phyloP scores from a whole-genome alignment of 2,797 vertebrate genomes.

The Mormyrus proboscirostris region DNA sequence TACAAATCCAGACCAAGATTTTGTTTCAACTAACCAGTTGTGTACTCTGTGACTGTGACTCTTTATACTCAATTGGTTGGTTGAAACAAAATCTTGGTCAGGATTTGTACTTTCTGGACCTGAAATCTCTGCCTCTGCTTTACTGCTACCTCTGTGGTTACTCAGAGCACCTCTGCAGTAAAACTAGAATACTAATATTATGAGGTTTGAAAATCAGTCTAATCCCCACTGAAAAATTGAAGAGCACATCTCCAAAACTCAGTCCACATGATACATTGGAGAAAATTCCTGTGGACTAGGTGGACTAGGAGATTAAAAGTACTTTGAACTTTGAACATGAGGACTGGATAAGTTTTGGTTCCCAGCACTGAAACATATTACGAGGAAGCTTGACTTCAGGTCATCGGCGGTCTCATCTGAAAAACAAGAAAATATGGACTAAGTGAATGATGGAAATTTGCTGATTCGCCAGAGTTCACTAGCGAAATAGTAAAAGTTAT shows the following conservation, averaged over 20 bases:
- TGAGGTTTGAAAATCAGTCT: not conserved
- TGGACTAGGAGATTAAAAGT: not conserved
- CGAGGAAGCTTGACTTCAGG: not conserved
- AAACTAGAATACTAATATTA: not conserved
- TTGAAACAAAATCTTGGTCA: not conserved
- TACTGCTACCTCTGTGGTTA: not conserved
- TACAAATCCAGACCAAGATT: not conserved
- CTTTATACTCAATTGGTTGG: not conserved
- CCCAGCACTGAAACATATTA: not conserved
- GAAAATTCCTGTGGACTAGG: not conserved
- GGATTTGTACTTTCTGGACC: not conserved
- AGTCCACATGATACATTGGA: not conserved
- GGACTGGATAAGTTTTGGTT: not conserved
- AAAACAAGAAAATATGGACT: not conserved
- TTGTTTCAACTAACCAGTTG: not conserved
- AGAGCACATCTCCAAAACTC: not conserved
- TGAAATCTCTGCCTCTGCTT: not conserved
- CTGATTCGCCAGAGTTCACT: not conserved
- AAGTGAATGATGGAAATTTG: not conserved
- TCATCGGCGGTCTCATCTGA: not conserved
- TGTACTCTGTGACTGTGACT: no score
- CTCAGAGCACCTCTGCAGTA: not conserved
- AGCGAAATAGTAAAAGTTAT: not conserved
- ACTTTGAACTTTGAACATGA: not conserved
- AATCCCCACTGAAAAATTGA: not conserved